These are phyloP conservation scores for Agonopterix subpropinquella DNA, from an alignment of 2,888 invertebrate genomes.

Conservation along the genomic window DNA sequence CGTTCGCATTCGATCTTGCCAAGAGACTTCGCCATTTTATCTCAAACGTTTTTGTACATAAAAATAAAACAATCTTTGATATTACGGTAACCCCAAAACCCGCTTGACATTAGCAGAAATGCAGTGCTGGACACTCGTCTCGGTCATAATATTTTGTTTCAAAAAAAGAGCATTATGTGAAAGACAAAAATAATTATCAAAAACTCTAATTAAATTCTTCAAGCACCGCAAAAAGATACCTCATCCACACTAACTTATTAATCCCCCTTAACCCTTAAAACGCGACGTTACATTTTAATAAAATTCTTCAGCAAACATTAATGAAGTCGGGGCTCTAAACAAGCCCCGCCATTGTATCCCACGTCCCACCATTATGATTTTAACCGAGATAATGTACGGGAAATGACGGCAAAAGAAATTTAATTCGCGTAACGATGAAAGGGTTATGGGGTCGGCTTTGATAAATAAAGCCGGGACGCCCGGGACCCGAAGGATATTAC, in stretches of 20 bases:
- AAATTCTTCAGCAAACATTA: slow-evolving; percentile 71
- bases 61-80: too few relatives aligned
- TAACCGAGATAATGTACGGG: slow-evolving; percentile 74
- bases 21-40: too few relatives aligned
- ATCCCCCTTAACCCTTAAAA: slow-evolving; percentile 42
- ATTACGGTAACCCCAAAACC: too few relatives aligned
- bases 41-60: too few relatives aligned
- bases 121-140: too few relatives aligned
- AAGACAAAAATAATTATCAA: background rate
- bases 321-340: slow-evolving; percentile 58
- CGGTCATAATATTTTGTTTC: too few relatives aligned
- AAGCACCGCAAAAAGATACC: slow-evolving; percentile 1
- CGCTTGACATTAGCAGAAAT: too few relatives aligned
- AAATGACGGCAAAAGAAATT: slow-evolving; percentile 76
- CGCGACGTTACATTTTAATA: slow-evolving; percentile 70
- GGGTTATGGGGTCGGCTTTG: slow-evolving; percentile 71
- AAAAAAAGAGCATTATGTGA: too few relatives aligned
- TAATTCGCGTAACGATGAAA: slow-evolving; percentile 74
- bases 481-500: slow-evolving; percentile 63
- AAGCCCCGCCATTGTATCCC: slow-evolving; percentile 56
- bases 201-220: background rate
- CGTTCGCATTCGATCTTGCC: too few relatives aligned
- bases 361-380: slow-evolving; percentile 66
- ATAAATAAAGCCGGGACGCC: slow-evolving; percentile 57
- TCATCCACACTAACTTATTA: slow-evolving; percentile 18